Evolutionary conservation across 2,888 invertebrate genomes (phyloP).

Genomic region (Fabriciana adippe): DNA sequence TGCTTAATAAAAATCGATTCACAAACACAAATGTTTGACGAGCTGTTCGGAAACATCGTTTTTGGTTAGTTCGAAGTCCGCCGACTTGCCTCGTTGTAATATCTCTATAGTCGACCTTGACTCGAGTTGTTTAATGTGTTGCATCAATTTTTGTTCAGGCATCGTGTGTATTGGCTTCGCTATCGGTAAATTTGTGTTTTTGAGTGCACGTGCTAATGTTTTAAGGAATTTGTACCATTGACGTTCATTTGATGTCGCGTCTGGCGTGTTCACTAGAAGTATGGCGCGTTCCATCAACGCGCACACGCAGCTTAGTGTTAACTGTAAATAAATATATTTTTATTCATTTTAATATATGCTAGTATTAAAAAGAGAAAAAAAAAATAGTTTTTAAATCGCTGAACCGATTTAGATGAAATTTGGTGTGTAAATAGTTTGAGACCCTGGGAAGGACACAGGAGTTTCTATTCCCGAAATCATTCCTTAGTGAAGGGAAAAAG

Average conservation of each 20-base stretch:
- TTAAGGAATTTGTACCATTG: conserved; percentile 82
- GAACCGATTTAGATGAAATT: no score
- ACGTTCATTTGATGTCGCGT: conserved; percentile 69
- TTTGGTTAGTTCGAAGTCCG: conserved; percentile 68
- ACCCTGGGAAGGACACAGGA: no score
- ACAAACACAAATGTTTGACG: conserved; percentile 64
- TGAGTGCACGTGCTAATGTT: conserved; percentile 73
- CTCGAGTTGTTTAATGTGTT: conserved; percentile 65
- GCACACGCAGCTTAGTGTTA: conserved; percentile 69
- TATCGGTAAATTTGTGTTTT: conserved; percentile 58
- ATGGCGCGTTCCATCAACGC: conserved; percentile 65
- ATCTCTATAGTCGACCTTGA: conserved; percentile 71
- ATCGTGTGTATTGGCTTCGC: conserved; percentile 59
- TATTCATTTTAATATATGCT: background rate
- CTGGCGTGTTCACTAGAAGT: conserved; percentile 62
- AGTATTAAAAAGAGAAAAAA: no score
- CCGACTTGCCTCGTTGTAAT: conserved; percentile 64
- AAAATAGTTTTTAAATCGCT: no score
- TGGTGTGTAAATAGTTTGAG: background rate
- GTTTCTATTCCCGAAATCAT: no score
- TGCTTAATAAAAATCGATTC: conserved; percentile 43
- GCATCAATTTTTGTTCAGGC: conserved; percentile 51
- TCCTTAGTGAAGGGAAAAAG: no score
- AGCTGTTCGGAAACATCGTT: conserved; percentile 63
- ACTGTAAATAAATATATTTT: conserved; percentile 49